Conservation (phyloP, 2,797 vertebrate genomes). For the Gastrophryne carolinensis region DNA sequence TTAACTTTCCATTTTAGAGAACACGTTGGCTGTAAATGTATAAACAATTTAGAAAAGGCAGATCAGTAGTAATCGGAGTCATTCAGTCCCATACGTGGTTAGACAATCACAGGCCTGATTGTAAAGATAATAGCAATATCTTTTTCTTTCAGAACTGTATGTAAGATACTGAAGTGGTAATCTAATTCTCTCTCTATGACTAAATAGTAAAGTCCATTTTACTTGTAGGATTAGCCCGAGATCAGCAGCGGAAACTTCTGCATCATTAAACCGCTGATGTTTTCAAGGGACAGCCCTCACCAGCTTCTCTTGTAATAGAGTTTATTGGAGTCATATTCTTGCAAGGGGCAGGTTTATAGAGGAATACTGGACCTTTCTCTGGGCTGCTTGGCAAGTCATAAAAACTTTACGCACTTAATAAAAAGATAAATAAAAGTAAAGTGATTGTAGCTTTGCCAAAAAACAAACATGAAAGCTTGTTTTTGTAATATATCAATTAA, state of each 20-base stretch:
- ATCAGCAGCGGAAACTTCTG: neutral
- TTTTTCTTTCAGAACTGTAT: too few species aligned
- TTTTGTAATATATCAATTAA: slow-evolving; percentile 37
- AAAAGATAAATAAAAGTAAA: slow-evolving; percentile 45
- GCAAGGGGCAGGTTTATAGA: slow-evolving; percentile 14
- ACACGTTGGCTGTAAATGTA: too few species aligned
- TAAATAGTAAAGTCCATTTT: neutral
- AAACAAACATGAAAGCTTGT: slow-evolving; percentile 11
- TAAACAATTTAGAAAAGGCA: too few species aligned
- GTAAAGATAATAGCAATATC: too few species aligned
- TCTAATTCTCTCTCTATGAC: too few species aligned
- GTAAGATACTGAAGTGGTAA: too few species aligned
- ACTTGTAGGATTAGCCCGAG: neutral
- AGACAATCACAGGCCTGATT: too few species aligned
- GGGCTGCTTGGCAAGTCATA: slow-evolving; percentile 12
- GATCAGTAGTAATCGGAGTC: too few species aligned
- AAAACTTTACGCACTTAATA: slow-evolving; percentile 38
- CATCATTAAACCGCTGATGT: neutral
- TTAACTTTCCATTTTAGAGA: too few species aligned
- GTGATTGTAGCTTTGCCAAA: slow-evolving; percentile 40
- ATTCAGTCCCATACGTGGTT: too few species aligned
- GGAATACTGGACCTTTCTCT: slow-evolving; percentile 25
- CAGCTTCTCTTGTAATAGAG: neutral
- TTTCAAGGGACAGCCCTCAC: neutral
- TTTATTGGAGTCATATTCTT: neutral